Evolutionary conservation across 1,140 invertebrate genomes (phyloP).

Genomic region (Orussus abietinus): DNA sequence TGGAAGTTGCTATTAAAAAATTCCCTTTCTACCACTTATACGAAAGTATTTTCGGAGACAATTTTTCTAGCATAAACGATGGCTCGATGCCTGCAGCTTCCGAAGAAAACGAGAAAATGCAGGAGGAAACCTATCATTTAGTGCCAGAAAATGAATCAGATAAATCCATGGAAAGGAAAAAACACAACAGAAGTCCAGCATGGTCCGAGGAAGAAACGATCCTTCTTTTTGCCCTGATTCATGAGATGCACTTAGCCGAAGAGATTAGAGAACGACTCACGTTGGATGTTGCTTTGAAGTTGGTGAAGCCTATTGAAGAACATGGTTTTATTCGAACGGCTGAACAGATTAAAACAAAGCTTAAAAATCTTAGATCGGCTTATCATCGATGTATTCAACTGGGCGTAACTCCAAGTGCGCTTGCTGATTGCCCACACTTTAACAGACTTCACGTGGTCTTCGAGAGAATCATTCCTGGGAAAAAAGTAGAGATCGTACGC

Average conservation of each 20-base stretch:
- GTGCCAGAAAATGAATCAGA: background rate
- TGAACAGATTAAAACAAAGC: constrained; percentile 30
- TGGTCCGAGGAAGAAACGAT: constrained; percentile 29
- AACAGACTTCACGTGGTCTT: constrained; percentile 25
- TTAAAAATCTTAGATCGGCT: constrained; percentile 24
- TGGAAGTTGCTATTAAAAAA: constrained; percentile 24
- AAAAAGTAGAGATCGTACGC: constrained; percentile 21
- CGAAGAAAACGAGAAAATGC: background rate
- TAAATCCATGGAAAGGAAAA: constrained; percentile 18
- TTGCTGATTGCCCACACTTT: constrained; percentile 29
- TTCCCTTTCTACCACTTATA: constrained; percentile 33
- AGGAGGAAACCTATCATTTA: background rate
- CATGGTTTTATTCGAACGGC: constrained; percentile 22
- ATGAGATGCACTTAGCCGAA: constrained; percentile 18
- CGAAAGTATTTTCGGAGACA: constrained; percentile 22
- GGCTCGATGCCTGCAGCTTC: constrained; percentile 13
- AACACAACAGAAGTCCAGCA: constrained; percentile 17
- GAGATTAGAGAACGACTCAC: constrained; percentile 26
- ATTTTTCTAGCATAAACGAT: constrained; percentile 7
- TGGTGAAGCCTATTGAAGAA: constrained; percentile 19
- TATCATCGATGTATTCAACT: constrained; percentile 26
- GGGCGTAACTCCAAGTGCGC: constrained; percentile 15
- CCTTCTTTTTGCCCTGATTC: constrained; percentile 23
- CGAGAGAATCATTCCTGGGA: constrained; percentile 17
- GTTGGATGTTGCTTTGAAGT: constrained; percentile 21